Percentiles rank a stretch among this genome's conserved stretches.
These are phyloP conservation scores for Agapornis roseicollis DNA, from an alignment of 2,113 vertebrate genomes.

Conservation along the genomic window DNA sequence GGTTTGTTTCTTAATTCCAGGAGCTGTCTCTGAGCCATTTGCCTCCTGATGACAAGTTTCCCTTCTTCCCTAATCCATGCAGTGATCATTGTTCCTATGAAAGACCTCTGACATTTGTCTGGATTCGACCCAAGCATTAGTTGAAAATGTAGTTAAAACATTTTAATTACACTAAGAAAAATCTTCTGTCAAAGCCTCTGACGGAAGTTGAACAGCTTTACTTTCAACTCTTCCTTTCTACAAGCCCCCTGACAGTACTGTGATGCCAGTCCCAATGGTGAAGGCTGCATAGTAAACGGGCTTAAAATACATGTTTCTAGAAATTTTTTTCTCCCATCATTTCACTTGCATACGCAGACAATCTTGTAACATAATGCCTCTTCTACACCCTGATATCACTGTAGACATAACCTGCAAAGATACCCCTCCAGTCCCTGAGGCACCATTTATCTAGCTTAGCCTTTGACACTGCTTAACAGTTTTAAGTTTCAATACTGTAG, in stretches of 20 bases:
- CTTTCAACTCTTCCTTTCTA: conserved; percentile 15
- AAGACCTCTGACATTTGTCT: background rate
- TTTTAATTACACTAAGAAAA: background rate
- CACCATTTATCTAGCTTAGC: conserved; percentile 17
- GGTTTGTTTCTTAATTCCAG: background rate
- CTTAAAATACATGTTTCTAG: conserved; percentile 5
- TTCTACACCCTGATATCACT: background rate
- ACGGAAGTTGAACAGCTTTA: background rate
- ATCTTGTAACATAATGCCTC: background rate
- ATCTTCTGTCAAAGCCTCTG: background rate
- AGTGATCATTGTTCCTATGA: background rate
- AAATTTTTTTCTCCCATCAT: background rate
- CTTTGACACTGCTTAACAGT: conserved; percentile 28
- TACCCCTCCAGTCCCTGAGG: background rate
- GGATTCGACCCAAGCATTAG: background rate
- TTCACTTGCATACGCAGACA: background rate
- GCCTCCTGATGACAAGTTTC: background rate
- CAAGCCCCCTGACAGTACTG: background rate
- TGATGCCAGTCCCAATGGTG: background rate
- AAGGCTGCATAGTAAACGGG: background rate
- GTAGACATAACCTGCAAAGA: background rate
- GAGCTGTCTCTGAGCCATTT: background rate
- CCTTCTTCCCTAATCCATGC: background rate
- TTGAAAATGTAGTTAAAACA: background rate
- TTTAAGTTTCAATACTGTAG: background rate